A percentile compares a stretch with the other conserved stretches of the same genome.
Evolutionary conservation across 2,888 invertebrate genomes (phyloP).

Genomic region (Erynnis tages): DNA sequence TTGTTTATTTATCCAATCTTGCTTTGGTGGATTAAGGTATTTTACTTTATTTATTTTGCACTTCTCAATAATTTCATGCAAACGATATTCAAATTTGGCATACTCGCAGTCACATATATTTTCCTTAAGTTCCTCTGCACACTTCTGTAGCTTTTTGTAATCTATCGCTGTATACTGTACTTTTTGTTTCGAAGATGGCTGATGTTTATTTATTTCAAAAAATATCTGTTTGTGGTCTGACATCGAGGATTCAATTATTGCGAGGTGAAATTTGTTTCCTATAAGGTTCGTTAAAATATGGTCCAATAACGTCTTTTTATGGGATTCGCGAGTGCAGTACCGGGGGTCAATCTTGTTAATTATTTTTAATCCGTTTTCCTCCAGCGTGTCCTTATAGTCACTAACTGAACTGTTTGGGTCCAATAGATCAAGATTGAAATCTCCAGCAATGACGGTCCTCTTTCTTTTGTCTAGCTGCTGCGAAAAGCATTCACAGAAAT

Average conservation of each 20-base stretch:
- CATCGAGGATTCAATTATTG: too few relatives aligned
- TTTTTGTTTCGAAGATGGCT: too few relatives aligned
- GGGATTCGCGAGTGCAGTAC: slow-evolving; percentile 23
- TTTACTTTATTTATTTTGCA: too few relatives aligned
- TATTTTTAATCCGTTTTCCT: slow-evolving; percentile 19
- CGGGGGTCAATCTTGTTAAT: slow-evolving; percentile 25
- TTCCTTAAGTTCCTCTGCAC: too few relatives aligned
- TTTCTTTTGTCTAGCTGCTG: slow-evolving; percentile 8
- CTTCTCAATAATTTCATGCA: too few relatives aligned
- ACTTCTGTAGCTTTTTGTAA: slow-evolving; percentile 18
- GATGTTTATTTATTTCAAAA: too few relatives aligned
- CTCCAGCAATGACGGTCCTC: slow-evolving; percentile 3
- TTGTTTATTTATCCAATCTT: slow-evolving; percentile 32
- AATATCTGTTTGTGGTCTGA: too few relatives aligned
- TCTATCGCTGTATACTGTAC: slow-evolving; percentile 28
- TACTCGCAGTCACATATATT: too few relatives aligned
- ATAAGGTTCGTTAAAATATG: slow-evolving; percentile 26
- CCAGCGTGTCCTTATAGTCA: slow-evolving; percentile 8
- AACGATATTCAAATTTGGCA: not conserved
- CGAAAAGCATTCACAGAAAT: slow-evolving; percentile 16
- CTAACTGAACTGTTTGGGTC: not conserved
- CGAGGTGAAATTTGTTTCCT: too few relatives aligned
- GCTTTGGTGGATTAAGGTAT: slow-evolving; percentile 22
- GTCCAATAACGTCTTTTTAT: slow-evolving; percentile 21
- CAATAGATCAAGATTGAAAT: slow-evolving; percentile 28